Base-by-base conservation (phyloP, 2,797 vertebrate species). In the Cacajao melanocephalus region DNA sequence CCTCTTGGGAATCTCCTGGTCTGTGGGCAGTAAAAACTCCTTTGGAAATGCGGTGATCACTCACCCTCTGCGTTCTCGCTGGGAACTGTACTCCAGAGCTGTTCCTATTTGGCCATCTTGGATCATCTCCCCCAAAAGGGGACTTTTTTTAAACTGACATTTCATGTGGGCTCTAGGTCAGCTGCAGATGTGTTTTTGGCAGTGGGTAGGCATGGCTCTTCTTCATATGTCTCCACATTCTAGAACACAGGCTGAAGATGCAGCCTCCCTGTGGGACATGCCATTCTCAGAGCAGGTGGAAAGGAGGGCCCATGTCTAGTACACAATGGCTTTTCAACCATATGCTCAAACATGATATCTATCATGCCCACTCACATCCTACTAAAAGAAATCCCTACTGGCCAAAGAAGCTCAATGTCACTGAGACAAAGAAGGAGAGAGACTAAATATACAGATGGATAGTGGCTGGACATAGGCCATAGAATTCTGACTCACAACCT, bases 401-500 rank as follows among this genome's bases (percentile, higher is more conserved):
- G 73, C 12, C 61, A 67, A 67, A n/a, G 61, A 87, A 92, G 22
- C 26, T 96, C 36, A 4, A 3, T 41, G 55, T 76, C 41, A 26
- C 14, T 24, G 72, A 93, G 57, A 78, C 26, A 79, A 58, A 92
- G 20, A 70, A 92, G 30, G 41, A 80, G 55, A 90, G 57, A 61
- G 70, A 52, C 17, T 44, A 80, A 94, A 50, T 26, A 30, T 15
- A 39, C 55, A 80, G n/a, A 64, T 55, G 79, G 61, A 61, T 39
- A 61, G 36, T 12, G 39, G 79, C 46, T 76, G 88, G 87, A 75
- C 81, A 52, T 55, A 28, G 9, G 67, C 41, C 50, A 61, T 55
- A 76, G 89, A 95, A 55, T 78, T 48, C 90, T 79, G 88, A 93
- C 72, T 90, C 81, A 76, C 50, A 39, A 28, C 33, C 75, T 87